Conservation (phyloP, 2,797 vertebrate genomes). For the Orientallactaga sibirica region DNA sequence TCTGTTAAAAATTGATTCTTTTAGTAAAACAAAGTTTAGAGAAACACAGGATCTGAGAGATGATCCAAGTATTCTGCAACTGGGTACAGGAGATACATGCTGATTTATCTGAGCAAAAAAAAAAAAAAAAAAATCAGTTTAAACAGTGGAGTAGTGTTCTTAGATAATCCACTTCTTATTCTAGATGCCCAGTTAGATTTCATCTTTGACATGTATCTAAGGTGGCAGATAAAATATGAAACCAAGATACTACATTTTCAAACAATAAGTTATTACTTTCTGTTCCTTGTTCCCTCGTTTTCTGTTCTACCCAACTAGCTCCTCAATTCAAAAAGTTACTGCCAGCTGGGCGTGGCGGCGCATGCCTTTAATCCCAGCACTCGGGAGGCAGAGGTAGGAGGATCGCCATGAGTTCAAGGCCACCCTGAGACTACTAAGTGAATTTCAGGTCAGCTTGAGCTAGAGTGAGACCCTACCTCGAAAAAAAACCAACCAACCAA, state of each 20-base stretch:
- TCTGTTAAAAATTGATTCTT: conserved; percentile 4
- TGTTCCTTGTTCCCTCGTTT: background rate
- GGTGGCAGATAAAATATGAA: background rate
- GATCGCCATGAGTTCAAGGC: too few species aligned
- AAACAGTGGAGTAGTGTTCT: background rate
- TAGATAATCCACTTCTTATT: background rate
- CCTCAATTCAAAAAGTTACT: background rate
- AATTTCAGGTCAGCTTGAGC: too few species aligned
- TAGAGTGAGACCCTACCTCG: too few species aligned
- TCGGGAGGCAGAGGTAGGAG: too few species aligned
- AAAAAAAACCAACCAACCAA: too few species aligned
- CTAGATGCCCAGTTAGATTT: background rate
- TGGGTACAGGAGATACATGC: background rate
- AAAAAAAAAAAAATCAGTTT: background rate
- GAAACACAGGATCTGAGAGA: conserved; percentile 30
- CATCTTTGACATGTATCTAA: background rate
- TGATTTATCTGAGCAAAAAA: background rate
- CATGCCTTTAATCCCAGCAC: too few species aligned
- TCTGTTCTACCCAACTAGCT: background rate
- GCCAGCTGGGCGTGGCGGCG: too few species aligned
- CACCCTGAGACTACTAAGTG: too few species aligned
- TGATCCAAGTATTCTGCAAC: background rate
- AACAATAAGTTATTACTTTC: background rate
- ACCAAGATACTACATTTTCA: background rate
- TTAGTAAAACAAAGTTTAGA: conserved; percentile 59